Conservation (phyloP, 2,113 vertebrate genomes). For the Cephalopterus ornatus region DNA sequence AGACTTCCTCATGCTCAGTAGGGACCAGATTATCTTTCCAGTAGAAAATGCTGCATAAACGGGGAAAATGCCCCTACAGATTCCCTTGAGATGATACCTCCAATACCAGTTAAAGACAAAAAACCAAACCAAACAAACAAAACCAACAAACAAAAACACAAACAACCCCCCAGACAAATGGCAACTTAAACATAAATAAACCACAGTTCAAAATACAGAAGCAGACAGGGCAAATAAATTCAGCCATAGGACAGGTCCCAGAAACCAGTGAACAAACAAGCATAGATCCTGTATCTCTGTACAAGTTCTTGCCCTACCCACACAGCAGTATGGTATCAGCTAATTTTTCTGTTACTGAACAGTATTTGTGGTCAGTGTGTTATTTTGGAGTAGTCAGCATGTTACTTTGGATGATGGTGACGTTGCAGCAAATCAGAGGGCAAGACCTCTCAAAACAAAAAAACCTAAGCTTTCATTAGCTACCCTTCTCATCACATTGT, state of each 20-base stretch:
- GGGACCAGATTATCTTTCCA: not conserved
- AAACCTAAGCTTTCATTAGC: not conserved
- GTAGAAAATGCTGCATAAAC: not conserved
- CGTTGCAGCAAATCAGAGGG: not conserved
- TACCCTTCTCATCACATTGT: not conserved
- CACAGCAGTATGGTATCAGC: not conserved
- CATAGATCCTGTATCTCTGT: not conserved
- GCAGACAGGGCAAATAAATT: not conserved
- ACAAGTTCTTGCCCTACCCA: not conserved
- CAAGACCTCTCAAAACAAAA: not conserved
- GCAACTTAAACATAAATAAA: not conserved
- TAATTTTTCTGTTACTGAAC: not conserved
- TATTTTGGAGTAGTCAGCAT: not conserved
- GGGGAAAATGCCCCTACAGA: not conserved
- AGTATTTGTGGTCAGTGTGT: not conserved
- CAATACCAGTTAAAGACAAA: not conserved
- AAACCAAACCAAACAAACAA: not conserved
- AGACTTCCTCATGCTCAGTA: not conserved
- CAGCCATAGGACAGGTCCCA: not conserved
- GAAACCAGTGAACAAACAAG: rapidly evolving
- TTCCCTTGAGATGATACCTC: not conserved
- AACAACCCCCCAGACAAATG: not conserved
- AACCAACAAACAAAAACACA: not conserved
- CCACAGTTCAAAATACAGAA: not conserved
- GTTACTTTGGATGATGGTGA: not conserved